Evolutionary conservation across 1,140 invertebrate species (phyloP), one percentile per base, ranked within the genome.

Genomic region (Antheraea mylitta): DNA sequence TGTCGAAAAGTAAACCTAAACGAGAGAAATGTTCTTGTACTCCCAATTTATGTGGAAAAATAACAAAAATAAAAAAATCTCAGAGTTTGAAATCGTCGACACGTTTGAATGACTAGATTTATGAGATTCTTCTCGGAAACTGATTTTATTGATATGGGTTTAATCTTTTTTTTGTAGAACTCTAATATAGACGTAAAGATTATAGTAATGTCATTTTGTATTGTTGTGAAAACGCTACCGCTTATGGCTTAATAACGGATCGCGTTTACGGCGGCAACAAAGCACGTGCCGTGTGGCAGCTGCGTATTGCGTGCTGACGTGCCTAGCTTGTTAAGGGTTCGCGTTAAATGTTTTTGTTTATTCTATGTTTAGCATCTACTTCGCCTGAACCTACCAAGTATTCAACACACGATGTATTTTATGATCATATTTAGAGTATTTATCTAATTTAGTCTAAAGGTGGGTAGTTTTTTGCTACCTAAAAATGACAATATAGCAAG

Each of bases 261-360:
- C 38, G 45, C 13, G 16, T 53, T 53, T 53, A 53, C 45, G 45
- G 11, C 16, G 45, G 45, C 45, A 53, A 13, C 11, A 53, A 53
- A 53, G 45, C 45, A 53, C 45, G 45, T 53, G 45, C 45, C 45
- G 45, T 53, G 45, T 53, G 45, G 45, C 45, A 53, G 45, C 45
- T 53, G 45, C 45, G 45, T 53, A n/a, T 53, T 53, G 45, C 45
- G 45, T 53, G 45, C 45, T 53, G 45, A 53, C 45, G 45, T 53
- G 45, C 45, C 45, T 13, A 6, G 45, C 45, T 53, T 53, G 45
- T 53, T 53, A 53, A 53, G 45, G 45, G 45, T 53, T 53, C 45
- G 45, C 16, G 45, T 53, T 53, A 53, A 53, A 53, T 53, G 45
- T 53, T 53, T 53, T 53, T 53, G 45, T 53, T 53, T 53, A 53